Evolutionary conservation across 64 coral and sea anemone species (phyloP).

Genomic region (Cladopsammia gracilis): DNA sequence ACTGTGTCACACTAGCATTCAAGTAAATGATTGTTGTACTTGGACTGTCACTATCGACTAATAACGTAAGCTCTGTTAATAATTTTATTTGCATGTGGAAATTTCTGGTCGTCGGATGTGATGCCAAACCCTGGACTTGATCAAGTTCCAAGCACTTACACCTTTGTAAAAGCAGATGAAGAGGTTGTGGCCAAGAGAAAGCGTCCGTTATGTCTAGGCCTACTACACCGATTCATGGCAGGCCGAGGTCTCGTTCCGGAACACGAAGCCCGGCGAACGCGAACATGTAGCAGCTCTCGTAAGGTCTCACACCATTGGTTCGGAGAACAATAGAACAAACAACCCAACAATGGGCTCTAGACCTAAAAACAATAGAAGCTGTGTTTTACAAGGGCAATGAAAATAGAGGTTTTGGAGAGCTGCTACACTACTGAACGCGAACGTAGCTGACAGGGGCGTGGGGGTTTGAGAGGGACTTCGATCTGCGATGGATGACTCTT

Average conservation of each 20-base stretch:
- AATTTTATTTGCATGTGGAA: constrained; percentile 66
- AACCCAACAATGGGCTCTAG: too few relatives aligned
- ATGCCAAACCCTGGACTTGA: constrained; percentile 7
- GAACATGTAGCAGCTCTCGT: too few relatives aligned
- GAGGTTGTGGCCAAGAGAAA: background rate
- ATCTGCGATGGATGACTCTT: too few relatives aligned
- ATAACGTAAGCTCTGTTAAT: constrained; percentile 19
- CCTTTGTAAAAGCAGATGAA: background rate
- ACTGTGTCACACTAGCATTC: background rate
- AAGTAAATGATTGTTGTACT: background rate
- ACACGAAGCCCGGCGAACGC: constrained; percentile 65
- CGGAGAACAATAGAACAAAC: too few relatives aligned
- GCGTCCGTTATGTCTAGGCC: constrained; percentile 59
- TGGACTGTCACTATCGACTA: background rate
- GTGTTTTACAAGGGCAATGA: too few relatives aligned
- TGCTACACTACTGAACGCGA: too few relatives aligned
- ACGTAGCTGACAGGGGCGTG: too few relatives aligned
- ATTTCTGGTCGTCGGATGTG: constrained; percentile 37
- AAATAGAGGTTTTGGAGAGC: too few relatives aligned
- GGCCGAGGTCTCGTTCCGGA: constrained; percentile 60
- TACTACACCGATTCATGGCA: constrained; percentile 45
- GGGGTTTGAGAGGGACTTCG: too few relatives aligned
- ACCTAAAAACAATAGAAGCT: too few relatives aligned
- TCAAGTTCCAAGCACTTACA: background rate
- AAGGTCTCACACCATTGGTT: too few relatives aligned